A percentile compares a stretch with the other conserved stretches of the same genome.
These are phyloP conservation scores for Cylindroiulus punctatus DNA, from an alignment of 2,888 invertebrate species.

Conservation along the genomic window DNA sequence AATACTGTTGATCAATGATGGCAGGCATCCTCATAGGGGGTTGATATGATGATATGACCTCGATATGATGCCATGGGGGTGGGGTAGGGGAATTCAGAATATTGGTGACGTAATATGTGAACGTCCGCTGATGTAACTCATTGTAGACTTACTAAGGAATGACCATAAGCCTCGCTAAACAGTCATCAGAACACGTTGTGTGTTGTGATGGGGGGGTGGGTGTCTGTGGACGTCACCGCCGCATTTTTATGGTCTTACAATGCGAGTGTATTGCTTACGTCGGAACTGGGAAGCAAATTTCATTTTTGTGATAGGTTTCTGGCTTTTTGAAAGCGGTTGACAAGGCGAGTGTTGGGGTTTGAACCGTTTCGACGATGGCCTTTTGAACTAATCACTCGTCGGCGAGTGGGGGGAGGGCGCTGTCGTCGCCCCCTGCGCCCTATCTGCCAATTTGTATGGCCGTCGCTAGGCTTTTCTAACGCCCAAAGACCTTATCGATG, in stretches of 20 bases:
- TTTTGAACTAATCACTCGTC: constrained; percentile 46
- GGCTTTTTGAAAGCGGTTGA: neutral
- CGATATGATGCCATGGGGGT: too few species aligned
- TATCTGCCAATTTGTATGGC: constrained; percentile 16
- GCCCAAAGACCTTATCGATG: constrained; percentile 52
- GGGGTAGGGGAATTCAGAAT: too few species aligned
- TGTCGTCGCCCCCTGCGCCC: neutral
- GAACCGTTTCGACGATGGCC: constrained; percentile 40
- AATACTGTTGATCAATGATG: too few species aligned
- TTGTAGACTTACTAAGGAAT: too few species aligned
- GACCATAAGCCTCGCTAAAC: too few species aligned
- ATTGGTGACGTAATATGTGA: too few species aligned
- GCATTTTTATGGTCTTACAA: neutral
- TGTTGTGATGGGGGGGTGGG: too few species aligned
- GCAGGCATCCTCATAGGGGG: too few species aligned
- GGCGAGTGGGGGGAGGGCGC: neutral
- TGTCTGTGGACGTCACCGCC: too few species aligned
- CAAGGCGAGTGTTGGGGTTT: constrained; percentile 1
- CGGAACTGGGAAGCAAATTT: constrained; percentile 49
- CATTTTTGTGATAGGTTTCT: constrained; percentile 39
- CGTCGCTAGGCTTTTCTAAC: constrained; percentile 1
- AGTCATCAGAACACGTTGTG: too few species aligned
- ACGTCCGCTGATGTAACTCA: too few species aligned
- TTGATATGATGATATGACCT: too few species aligned
- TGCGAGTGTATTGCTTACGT: neutral